Base-by-base conservation (phyloP, 2,797 vertebrate species). In the Ctenopoma multispine region DNA sequence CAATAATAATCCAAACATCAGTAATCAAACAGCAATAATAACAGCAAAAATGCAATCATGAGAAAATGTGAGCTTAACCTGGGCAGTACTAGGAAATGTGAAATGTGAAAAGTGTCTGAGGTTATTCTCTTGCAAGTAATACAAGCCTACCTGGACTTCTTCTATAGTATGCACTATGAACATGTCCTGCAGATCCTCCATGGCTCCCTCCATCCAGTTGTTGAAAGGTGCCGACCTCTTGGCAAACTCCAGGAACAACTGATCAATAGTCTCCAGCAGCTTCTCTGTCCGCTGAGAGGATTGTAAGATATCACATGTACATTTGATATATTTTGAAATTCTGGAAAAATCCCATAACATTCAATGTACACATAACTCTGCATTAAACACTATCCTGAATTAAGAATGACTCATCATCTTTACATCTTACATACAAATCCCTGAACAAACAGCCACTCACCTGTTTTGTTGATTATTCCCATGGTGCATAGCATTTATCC, bases 151-250 rank as follows among this genome's bases (percentile, higher is more conserved):
- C 96, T 99, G 97, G 78, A 98, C 96, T 83, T 99, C 97, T 60
- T 98, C 96, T 46, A 95, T 94, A 62, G 95, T 97, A 54, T 99
- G 97, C 65, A 99, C 98, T 46, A 99, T 99, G 77, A 99, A 99
- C 97, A 99, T 98, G 83, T 99, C 97, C 84, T 98, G 97, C 80
- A 99, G 93, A 68, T 99, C 98, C 90, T 99, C 98, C 97, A 98
- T 98, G 60, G 98, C 98, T 29, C 97, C 97, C 79, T 99, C 97
- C 97, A 99, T 97, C 97, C 98, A 99, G 90, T 98, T 99, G 92
- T 99, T 99, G 91, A 99, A 99, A 29, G 97, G 97, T 46, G 96
- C 97, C 0, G 96, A 96, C 87, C 98, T 95, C 93, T 99, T 99
- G 51, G 96, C 95, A 90, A 97, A 99, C 84, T 99, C 98, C 91